Evolutionary conservation across 2,797 vertebrate genomes (phyloP).

Genomic region (Tokudaia muenninki): DNA sequence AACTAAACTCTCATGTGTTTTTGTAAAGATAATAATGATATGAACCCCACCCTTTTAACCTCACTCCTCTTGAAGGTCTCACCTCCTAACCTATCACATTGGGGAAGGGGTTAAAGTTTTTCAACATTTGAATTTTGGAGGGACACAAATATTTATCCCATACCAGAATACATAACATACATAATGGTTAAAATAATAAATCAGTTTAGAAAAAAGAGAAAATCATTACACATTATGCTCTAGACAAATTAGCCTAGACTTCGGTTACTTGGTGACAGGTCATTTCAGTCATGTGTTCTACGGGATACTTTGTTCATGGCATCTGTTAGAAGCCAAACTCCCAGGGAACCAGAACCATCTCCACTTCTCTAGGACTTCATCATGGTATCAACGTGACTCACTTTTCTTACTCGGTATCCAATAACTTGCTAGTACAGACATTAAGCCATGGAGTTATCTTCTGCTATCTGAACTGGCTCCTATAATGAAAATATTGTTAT

Average conservation of each 20-base stretch:
- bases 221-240: neutral
- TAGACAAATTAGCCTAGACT: neutral
- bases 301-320: neutral
- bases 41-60: neutral
- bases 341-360: neutral
- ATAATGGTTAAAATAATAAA: slow-evolving; percentile 25
- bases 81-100: neutral
- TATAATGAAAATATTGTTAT: neutral
- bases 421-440: neutral
- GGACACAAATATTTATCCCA: neutral
- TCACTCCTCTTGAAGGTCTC: neutral
- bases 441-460: neutral
- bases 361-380: slow-evolving; percentile 27
- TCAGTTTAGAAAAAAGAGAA: neutral
- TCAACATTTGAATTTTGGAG: neutral
- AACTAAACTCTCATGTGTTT: neutral
- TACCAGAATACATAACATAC: neutral
- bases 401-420: neutral
- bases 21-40: neutral
- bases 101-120: neutral
- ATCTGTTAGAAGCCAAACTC: neutral
- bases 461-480: neutral
- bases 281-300: neutral
- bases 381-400: neutral
- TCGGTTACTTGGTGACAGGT: neutral